Evolutionary conservation across 2,113 vertebrate species (phyloP), one percentile per base, ranked within the genome.

Genomic region (Halcyon malimbica): DNA sequence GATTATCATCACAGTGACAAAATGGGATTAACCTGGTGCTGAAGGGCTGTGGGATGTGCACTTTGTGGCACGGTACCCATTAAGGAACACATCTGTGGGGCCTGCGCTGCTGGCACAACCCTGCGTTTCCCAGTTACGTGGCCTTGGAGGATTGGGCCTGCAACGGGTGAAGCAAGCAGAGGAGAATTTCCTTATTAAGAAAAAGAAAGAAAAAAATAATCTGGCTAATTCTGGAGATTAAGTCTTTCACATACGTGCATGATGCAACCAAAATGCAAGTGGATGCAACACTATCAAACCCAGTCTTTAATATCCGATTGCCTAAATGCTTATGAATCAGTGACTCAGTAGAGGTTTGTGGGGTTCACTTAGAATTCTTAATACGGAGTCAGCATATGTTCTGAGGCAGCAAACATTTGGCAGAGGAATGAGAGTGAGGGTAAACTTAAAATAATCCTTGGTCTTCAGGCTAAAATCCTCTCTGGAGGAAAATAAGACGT

Each of bases 31-130:
- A 44, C 56, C 15, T 50, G 53, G 8, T 51, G 46, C 26, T 71
- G 2, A 56, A 56, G 20, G 33, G 6, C 4, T 0, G 60, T 21
- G 1, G 44, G 53, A 23, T 79, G 67, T 1, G 6, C 33, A 1
- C 17, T 54, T 33, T 46, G 41, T 69, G 77, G 33, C 35, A 2
- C 8, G 24, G 57, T 14, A 2, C 16, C 3, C 31, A 1, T 73
- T 17, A 76, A 57, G 2, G 29, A n/a, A 9, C 60, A 23, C 69
- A 60, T 25, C 28, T 41, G 28, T 13, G n/a, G 70, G 25, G 62
- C 19, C 42, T 25, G 9, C 4, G 0, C 63, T 42, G 37, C 85
- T 44, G 17, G 8, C 46, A 59, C 57, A 37, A 0, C 37, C 33
- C 68, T 81, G 50, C 23, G 2, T 46, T 48, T 42, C 62, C 75